Evolutionary conservation across 2,797 vertebrate species (phyloP), one percentile per base, ranked within the genome.

Genomic region (Heliangelus exortis): DNA sequence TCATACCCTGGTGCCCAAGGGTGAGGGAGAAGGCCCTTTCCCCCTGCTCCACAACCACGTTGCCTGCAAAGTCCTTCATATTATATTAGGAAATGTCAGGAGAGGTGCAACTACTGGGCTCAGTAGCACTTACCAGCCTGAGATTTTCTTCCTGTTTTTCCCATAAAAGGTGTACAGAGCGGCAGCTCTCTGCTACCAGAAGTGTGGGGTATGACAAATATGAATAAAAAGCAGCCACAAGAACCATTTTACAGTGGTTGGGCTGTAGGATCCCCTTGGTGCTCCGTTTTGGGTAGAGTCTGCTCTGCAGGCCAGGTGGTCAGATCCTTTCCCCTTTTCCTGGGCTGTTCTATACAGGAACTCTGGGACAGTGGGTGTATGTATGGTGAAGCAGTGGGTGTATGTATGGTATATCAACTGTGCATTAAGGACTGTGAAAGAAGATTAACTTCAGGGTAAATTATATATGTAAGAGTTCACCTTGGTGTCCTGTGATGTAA

Each of bases 351-450:
- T 54, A 25, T 16, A 2, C 0, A 5, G 26, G 53, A 58, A 29
- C 51, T 77, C 68, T 9, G 0, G 0, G 0, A 2, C 2, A 2
- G 22, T 33, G 59, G 8, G 6, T 78, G 87, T 73, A 11, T 2
- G 0, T 25, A 12, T 5, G 33, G 14, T 55, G n/a, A n/a, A n/a
- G 2, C 2, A 2, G 22, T 33, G 59, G 8, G 6, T 78, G 87
- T 73, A 11, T 2, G 0, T 25, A 12, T 5, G 33, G 14, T 55
- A 5, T 73, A 78, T 23, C 45, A 66, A 78, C 74, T 15, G 5
- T 23, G 39, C 33, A 36, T 51, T 39, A 36, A 59, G 53, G 31
- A 45, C 62, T 91, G 47, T 54, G 26, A 48, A 36, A 57, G 36
- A 83, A 45, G 15, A 41, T 12, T 22, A 59, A 31, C 43, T 67